A percentile compares a stretch with the other conserved stretches of the same genome.
Evolutionary conservation across 2,888 invertebrate species (phyloP).

Genomic region (Lasioglossum oenotherae): DNA sequence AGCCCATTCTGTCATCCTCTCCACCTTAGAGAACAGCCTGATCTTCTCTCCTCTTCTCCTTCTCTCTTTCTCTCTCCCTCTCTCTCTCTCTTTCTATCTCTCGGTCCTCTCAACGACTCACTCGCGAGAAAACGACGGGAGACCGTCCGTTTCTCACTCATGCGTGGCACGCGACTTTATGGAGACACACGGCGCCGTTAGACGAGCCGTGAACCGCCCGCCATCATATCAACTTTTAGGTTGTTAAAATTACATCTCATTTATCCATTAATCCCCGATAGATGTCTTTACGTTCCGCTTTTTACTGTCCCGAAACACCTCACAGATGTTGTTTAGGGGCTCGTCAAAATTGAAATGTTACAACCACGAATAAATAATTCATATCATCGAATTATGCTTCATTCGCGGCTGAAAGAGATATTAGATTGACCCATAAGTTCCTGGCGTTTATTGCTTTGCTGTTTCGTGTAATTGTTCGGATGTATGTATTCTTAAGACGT

Average conservation of each 20-base stretch:
- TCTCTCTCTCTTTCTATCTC: neutral
- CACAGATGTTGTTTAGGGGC: neutral
- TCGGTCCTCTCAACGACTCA: constrained; percentile 29
- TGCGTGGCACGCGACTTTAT: constrained; percentile 67
- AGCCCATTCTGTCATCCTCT: constrained; percentile 58
- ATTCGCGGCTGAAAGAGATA: neutral
- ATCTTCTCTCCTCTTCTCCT: constrained; percentile 1
- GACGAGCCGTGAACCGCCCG: constrained; percentile 8
- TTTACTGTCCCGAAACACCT: neutral
- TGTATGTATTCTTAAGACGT: neutral
- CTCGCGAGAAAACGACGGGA: constrained; percentile 37
- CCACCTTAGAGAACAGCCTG: constrained; percentile 11
- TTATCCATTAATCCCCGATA: neutral
- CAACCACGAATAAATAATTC: neutral
- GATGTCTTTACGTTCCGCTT: neutral
- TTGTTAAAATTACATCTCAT: constrained; percentile 37
- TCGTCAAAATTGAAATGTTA: neutral
- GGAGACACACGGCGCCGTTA: constrained; percentile 65
- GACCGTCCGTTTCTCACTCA: constrained; percentile 56
- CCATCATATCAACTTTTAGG: constrained; percentile 28
- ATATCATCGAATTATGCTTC: neutral
- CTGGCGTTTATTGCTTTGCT: neutral
- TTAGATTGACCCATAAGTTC: neutral
- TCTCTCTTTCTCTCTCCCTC: neutral
- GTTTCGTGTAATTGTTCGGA: neutral